Percentiles rank a stretch among this genome's conserved stretches.
Evolutionary conservation across 2,888 invertebrate species (phyloP).

Genomic region (Drosophila tanythrix): DNA sequence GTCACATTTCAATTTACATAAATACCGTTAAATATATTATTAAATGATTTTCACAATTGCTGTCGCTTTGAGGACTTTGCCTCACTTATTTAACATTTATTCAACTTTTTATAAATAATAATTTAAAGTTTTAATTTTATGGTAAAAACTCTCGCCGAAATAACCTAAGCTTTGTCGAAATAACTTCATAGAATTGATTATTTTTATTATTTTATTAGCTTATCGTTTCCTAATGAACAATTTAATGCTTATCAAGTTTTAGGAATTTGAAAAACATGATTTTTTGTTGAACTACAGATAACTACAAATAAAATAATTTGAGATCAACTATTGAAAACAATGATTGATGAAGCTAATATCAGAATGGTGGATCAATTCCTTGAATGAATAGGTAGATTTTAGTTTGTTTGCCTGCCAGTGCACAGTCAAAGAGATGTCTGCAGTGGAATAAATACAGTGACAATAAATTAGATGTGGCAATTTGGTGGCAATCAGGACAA

Average conservation of each 20-base stretch:
- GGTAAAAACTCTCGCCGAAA: background rate
- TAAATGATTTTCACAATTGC: constrained; percentile 5
- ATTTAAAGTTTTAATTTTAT: background rate
- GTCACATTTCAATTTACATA: constrained; percentile 24
- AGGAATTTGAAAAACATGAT: background rate
- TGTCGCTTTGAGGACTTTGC: background rate
- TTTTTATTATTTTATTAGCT: background rate
- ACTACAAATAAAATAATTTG: background rate
- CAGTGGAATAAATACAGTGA: constrained; percentile 2
- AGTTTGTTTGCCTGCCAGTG: background rate
- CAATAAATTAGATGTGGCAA: constrained; percentile 31
- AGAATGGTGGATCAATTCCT: background rate
- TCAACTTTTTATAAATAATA: background rate
- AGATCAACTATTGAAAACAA: background rate
- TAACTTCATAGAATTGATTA: background rate
- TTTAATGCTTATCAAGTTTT: background rate
- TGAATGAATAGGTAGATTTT: background rate
- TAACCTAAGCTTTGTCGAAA: background rate
- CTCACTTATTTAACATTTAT: background rate
- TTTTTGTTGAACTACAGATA: too few species aligned
- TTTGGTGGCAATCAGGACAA: constrained; percentile 14
- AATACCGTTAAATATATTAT: constrained; percentile 9
- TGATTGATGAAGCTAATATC: background rate
- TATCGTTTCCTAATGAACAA: background rate
- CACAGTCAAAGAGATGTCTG: background rate